phyloP scores from a whole-genome alignment of 2,797 vertebrate genomes.

The Coilia nasus region DNA sequence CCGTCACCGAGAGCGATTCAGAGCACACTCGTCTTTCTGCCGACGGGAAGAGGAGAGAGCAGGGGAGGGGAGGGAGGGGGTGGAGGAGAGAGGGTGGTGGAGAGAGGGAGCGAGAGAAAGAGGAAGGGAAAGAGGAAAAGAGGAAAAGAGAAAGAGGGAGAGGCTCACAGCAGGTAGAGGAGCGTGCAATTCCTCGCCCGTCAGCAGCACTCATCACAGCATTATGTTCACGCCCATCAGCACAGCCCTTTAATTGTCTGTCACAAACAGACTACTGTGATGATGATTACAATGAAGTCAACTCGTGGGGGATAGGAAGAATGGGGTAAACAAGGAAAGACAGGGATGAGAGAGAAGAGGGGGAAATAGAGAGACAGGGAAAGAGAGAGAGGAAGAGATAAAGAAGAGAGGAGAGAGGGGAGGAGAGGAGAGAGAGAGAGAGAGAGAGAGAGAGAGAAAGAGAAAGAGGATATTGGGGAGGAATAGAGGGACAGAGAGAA shows the following conservation, averaged over 20 bases:
- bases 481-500: slow-evolving; percentile 34
- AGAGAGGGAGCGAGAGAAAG: background rate
- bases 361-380: background rate
- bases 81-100: background rate
- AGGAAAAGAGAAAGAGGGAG: background rate
- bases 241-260: slow-evolving; percentile 61
- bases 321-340: slow-evolving; percentile 33
- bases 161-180: slow-evolving; percentile 26
- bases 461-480: background rate
- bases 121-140: background rate
- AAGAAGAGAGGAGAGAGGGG: too few relatives aligned
- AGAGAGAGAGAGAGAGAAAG: background rate
- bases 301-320: slow-evolving; percentile 22
- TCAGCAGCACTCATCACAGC: slow-evolving; percentile 30
- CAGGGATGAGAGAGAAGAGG: background rate
- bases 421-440: background rate
- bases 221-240: slow-evolving; percentile 45
- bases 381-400: background rate
- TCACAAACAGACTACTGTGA: slow-evolving; percentile 67
- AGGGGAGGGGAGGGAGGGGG: background rate
- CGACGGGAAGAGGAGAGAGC: background rate
- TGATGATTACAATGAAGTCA: slow-evolving; percentile 68
- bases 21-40: background rate
- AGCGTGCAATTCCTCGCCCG: slow-evolving; percentile 38
- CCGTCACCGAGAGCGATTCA: background rate